Conservation (phyloP, 2,113 vertebrate genomes). For the Thalassarche chlororhynchos region DNA sequence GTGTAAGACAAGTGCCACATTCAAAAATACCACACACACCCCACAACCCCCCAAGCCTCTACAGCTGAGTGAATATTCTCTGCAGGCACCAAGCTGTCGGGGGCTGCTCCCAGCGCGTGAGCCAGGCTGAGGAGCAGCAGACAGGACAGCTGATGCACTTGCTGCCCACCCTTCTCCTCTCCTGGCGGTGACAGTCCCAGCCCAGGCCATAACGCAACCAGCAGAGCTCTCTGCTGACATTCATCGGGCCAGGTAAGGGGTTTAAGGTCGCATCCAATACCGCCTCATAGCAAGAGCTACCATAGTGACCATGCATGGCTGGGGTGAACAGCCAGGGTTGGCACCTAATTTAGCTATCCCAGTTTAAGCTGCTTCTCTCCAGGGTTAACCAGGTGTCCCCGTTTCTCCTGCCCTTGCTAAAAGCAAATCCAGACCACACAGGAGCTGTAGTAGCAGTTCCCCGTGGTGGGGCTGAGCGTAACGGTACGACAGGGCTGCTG, state of each 20-base stretch:
- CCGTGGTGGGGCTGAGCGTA: accelerated
- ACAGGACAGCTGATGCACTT: background rate
- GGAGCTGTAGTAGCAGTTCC: background rate
- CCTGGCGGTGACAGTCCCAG: background rate
- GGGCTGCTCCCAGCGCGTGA: accelerated
- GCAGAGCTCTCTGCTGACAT: background rate
- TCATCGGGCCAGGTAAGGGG: background rate
- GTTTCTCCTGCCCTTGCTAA: background rate
- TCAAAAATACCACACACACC: background rate
- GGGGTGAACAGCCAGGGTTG: background rate
- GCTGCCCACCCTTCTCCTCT: background rate
- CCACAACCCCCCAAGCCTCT: background rate
- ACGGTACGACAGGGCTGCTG: background rate
- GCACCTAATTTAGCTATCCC: background rate
- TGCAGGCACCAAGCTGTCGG: background rate
- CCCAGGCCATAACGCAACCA: background rate
- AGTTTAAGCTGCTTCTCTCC: background rate
- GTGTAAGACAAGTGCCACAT: background rate
- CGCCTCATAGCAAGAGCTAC: background rate
- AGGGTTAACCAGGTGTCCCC: background rate
- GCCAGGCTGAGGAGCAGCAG: background rate
- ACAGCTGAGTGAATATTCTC: background rate
- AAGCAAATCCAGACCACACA: background rate
- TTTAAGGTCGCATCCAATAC: background rate
- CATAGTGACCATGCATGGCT: accelerated